phyloP scores from a whole-genome alignment of 2,113 vertebrate species.

The Sminthopsis crassicaudata region DNA sequence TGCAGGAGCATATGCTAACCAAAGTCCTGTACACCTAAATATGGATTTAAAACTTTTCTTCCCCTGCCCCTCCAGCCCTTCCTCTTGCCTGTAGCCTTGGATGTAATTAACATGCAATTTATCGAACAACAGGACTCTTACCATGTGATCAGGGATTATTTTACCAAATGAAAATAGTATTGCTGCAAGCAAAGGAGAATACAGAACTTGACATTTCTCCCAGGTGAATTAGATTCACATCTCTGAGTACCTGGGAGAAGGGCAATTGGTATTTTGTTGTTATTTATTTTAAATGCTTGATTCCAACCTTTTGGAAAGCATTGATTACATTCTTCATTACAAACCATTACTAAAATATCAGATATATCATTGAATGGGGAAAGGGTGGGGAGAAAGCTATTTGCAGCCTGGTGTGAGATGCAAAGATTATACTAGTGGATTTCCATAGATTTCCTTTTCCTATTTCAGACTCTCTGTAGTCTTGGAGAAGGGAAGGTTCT shows the following conservation, averaged over 20 bases:
- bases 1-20: neutral
- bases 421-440: conserved; percentile 61
- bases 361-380: conserved; percentile 66
- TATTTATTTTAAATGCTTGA: conserved; percentile 57
- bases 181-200: conserved; percentile 33
- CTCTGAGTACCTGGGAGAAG: conserved; percentile 22
- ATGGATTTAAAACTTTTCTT: neutral
- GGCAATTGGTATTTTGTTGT: conserved; percentile 28
- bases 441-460: conserved; percentile 73
- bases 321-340: conserved; percentile 68
- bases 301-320: conserved; percentile 61
- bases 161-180: conserved; percentile 54
- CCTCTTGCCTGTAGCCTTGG: conserved; percentile 27
- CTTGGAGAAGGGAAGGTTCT: conserved; percentile 15
- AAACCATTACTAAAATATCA: conserved; percentile 65
- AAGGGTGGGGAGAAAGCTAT: conserved; percentile 29
- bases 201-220: conserved; percentile 17
- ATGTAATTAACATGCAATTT: conserved; percentile 58
- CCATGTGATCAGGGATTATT: conserved; percentile 64
- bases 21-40: neutral
- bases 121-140: conserved; percentile 58
- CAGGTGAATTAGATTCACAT: conserved; percentile 36
- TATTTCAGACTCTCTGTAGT: conserved; percentile 43
- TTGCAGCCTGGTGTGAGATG: conserved; percentile 61
- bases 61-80: neutral